These are phyloP conservation scores for Bimastos eiseni DNA, from an alignment of 2,888 invertebrate genomes.

Conservation along the genomic window DNA sequence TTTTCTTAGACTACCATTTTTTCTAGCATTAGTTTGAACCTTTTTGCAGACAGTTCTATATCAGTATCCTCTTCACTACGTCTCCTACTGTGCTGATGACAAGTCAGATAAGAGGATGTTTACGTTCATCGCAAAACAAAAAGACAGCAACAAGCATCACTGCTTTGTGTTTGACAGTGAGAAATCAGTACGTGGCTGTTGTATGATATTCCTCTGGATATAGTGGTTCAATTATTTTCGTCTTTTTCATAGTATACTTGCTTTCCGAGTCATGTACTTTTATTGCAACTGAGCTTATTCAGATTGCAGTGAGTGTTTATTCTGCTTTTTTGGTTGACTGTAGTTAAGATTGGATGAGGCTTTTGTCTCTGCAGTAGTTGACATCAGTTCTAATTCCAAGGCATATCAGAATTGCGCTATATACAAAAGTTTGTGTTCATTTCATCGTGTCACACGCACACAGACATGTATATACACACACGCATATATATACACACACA, in stretches of 20 bases:
- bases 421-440: neutral
- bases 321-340: neutral
- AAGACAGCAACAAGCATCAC: conserved; percentile 69
- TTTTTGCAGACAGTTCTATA: neutral
- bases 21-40: neutral
- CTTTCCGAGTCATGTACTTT: neutral
- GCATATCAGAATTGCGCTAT: neutral
- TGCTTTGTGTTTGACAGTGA: conserved; percentile 97
- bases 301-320: neutral
- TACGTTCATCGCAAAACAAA: conserved; percentile 88
- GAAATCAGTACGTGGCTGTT: conserved; percentile 71
- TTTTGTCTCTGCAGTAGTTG: neutral
- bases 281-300: neutral
- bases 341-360: neutral
- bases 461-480: neutral
- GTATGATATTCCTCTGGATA: neutral
- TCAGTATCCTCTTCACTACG: conserved; percentile 93
- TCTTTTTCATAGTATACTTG: neutral
- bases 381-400: neutral
- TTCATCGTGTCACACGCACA: neutral
- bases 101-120: conserved; percentile 97
- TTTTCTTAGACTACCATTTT: neutral
- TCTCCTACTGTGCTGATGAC: conserved; percentile 98
- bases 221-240: neutral
- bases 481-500: neutral